A percentile compares a stretch with the other conserved stretches of the same genome.
Evolutionary conservation across 2,888 invertebrate species (phyloP).

Genomic region (Epirrhoe alternata): DNA sequence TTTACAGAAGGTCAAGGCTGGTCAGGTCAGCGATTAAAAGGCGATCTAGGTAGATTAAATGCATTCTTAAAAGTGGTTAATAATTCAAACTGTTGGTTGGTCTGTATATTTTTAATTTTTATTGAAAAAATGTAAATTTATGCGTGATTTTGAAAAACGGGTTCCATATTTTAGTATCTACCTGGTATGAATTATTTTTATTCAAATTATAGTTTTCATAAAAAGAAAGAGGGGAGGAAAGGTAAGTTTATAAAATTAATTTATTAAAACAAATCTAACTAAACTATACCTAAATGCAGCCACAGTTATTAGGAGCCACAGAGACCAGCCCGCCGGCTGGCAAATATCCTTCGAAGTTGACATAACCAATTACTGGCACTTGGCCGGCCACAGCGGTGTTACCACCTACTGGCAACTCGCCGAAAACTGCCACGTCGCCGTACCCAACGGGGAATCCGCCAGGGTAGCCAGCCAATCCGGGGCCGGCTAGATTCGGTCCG

Average conservation of each 20-base stretch:
- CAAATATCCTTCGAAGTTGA: constrained; percentile 71
- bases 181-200: no score
- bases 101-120: no score
- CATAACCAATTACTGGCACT: constrained; percentile 74
- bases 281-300: constrained; percentile 44
- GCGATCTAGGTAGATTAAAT: no score
- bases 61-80: no score
- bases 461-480: constrained; percentile 17
- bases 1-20: no score
- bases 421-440: constrained; percentile 64
- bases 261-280: constrained; percentile 12
- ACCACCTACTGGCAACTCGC: constrained; percentile 69
- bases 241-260: constrained; percentile 5
- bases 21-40: no score
- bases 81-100: no score
- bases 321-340: constrained; percentile 72
- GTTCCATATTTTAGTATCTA: no score
- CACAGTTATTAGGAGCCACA: constrained; percentile 60
- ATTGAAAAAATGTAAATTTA: no score
- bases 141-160: no score
- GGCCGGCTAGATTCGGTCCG: constrained; percentile 19
- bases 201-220: no score
- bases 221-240: neutral
- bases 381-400: constrained; percentile 66
- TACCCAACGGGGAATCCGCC: constrained; percentile 50